Evolutionary conservation across 2,888 invertebrate species (phyloP), one percentile per base, ranked within the genome.

Genomic region (Apamea sordens): DNA sequence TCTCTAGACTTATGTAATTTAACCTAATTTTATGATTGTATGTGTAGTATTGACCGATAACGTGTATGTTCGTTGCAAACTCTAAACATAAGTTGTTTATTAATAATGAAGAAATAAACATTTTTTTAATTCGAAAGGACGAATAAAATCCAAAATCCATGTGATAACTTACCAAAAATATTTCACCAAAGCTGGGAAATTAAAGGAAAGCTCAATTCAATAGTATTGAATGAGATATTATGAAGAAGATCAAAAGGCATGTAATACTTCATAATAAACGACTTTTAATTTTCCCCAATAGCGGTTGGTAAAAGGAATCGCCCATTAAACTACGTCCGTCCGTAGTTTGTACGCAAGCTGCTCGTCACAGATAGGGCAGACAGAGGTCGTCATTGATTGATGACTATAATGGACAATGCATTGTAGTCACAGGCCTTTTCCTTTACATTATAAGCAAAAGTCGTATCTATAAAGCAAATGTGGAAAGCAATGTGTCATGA

Each of bases 311-410:
- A 64, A 77, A 77, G 73, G 32, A 70, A 56, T 61, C 59, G 28
- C 36, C 83, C 78, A 82, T 83, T 83, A 82, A 69, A 73, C 64
- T 18, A 28, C 41, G 50, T 69, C 80, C 81, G 56, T 59, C 65
- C 56, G 63, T 44, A 83, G 78, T 70, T 68, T 44, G 59, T 79
- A 56, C 61, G 63, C 69, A 70, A 75, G 75, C 85, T 85, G 85
- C 61, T 82, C 76, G 85, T 84, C 87, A 87, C 80, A 84, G 87
- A 83, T 83, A 88, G 88, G 56, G 61, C 76, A 67, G 85, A 76
- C 86, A 86, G 83, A 84, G 87, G 84, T 81, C 83, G 72, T 63
- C 74, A 77, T 82, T 89, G 88, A 89, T 89, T 73, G 84, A 89
- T 87, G 84, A 76, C 80, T 73, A n/a, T 82, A 73, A 82, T 79